phyloP scores from a whole-genome alignment of 1,140 invertebrate species.

The Leguminivora glycinivorella region DNA sequence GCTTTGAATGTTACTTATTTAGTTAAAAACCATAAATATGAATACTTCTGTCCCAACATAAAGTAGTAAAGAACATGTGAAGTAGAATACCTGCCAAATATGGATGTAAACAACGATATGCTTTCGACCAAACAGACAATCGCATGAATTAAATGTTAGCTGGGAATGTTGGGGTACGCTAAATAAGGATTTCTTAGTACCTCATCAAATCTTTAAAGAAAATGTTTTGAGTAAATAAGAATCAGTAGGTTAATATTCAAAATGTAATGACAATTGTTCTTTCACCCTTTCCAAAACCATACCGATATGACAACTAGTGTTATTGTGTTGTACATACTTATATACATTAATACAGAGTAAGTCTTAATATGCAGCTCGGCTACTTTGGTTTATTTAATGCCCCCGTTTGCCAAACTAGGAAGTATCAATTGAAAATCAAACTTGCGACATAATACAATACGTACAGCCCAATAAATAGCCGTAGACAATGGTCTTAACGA shows the following conservation, averaged over 20 bases:
- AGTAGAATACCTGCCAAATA: neutral
- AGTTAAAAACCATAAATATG: neutral
- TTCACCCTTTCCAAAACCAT: too few relatives aligned
- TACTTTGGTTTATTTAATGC: neutral
- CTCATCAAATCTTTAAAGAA: neutral
- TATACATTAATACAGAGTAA: neutral
- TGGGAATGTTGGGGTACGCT: neutral
- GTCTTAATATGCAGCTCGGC: neutral
- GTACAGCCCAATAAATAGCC: constrained; percentile 43
- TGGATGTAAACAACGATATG: neutral
- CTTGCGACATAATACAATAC: constrained; percentile 28
- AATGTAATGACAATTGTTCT: neutral
- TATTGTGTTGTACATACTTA: too few relatives aligned
- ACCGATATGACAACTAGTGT: neutral
- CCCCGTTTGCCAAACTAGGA: constrained; percentile 15
- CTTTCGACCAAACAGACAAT: neutral
- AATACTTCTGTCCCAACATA: neutral
- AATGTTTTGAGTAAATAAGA: neutral
- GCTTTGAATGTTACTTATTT: neutral
- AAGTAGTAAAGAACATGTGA: neutral
- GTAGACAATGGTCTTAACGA: constrained; percentile 47
- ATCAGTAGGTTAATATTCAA: neutral
- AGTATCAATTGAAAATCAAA: constrained; percentile 27
- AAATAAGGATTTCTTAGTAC: neutral
- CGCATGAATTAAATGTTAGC: too few relatives aligned